phyloP scores from a whole-genome alignment of 2,888 invertebrate species.

The Agrotis exclamationis region DNA sequence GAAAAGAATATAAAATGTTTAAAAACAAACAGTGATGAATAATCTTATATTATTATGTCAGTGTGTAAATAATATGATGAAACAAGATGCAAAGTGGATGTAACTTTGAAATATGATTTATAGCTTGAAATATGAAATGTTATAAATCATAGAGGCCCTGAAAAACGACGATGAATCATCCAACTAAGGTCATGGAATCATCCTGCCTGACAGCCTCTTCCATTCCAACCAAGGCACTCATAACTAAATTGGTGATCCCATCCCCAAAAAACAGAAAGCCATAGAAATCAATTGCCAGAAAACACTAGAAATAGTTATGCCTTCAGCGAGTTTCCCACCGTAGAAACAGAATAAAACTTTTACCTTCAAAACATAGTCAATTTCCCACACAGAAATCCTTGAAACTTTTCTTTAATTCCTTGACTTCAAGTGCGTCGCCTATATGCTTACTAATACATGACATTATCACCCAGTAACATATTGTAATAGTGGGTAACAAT shows the following conservation, averaged over 20 bases:
- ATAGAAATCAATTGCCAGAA: background rate
- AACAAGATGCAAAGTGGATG: constrained; percentile 10
- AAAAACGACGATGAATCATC: constrained; percentile 1
- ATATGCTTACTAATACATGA: constrained; percentile 27
- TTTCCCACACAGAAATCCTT: constrained; percentile 35
- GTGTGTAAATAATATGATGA: constrained; percentile 20
- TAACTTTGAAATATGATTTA: constrained; percentile 13
- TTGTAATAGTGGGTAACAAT: constrained; percentile 50
- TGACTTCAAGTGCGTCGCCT: background rate
- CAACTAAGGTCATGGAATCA: background rate
- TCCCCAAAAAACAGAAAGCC: no score
- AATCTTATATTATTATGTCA: constrained; percentile 15
- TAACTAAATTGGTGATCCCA: background rate
- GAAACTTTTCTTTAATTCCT: constrained; percentile 3
- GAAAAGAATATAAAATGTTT: background rate
- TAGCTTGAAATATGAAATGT: constrained; percentile 6
- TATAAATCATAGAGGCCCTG: constrained; percentile 7
- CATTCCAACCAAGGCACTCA: background rate
- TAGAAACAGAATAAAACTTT: constrained; percentile 6
- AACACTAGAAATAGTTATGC: background rate
- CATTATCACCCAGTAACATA: constrained; percentile 56
- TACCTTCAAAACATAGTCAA: constrained; percentile 8
- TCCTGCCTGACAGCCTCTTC: no score
- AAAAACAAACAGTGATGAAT: constrained; percentile 1
- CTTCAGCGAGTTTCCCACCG: constrained; percentile 15